Base-by-base conservation (phyloP, 1,140 invertebrate species). In the Metopolophium dirhodum region DNA sequence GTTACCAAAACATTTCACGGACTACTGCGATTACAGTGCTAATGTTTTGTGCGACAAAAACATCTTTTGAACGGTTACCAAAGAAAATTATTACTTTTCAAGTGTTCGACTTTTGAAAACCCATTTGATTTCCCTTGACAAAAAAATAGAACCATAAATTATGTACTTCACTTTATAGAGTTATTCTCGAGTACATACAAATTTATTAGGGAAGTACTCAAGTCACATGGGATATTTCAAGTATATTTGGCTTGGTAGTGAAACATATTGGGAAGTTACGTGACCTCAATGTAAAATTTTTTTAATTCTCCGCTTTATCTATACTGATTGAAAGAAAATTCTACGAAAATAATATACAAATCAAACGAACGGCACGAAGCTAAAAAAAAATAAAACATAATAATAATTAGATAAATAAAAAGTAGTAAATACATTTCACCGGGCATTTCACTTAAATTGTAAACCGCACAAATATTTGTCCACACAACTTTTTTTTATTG, bases 81-180 rank as follows among this genome's bases (percentile, higher is more conserved):
- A 14, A 90, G 11, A 90, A 90, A 90, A 90, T 57, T 14, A 61
- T 61, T 90, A 61, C 23, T 90, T 45, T 35, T 61, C 20, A 90
- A 57, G 51, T 90, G 23, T 61, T 18, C 11, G 6, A 30, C 35
- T 54, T 54, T 89, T 90, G 22, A 26, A 87, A 90, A 90, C 23
- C 6, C 54, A 45, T 90, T 61, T 90, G 37, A 57, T 90, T 90
- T 90, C 88, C 88, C 49, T 30, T 8, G 54, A 45, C 23, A 61
- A 61, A 45, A 77, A 68, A 35, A 57, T 20, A 41, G 35, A 37
- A 89, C 49, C 23, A 61, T 41, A 45, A 61, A 61, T 90, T 61
- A 90, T 41, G 22, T 61, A 90, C 88, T 90, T 61, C 51, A 41
- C 35, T 57, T 90, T 90, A 41, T 54, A 90, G 88, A 57, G 23